Base-by-base conservation (phyloP, 1,140 invertebrate species). In the Drosophila leontia region DNA sequence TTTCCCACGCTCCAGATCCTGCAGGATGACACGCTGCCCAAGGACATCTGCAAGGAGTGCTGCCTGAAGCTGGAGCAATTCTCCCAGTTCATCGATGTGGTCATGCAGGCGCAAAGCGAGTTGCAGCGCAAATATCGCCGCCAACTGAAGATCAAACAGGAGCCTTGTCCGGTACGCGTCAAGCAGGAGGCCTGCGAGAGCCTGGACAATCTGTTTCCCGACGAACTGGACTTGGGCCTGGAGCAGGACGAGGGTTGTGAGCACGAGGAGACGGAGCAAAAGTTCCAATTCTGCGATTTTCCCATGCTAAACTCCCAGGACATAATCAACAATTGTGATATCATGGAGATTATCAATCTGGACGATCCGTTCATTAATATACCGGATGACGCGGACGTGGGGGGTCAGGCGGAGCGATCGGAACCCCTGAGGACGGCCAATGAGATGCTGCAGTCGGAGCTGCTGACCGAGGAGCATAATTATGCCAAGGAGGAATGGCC, bases 241-340 rank as follows among this genome's bases (percentile, higher is more conserved):
- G 91, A 70, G 39, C 67, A 68, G 63, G 67, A 92, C 39, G 91
- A 91, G 11, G 82, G 58, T n/a, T 80, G 82, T 39, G 78, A 80
- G 17, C 78, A 74, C 0, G 84, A 91, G 32, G 78, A 75, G n/a
- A 87, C 84, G 0, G 91, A 92, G 29, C 91, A 92, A 42, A 92
- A 92, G 65, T 92, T 82, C 37, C 78, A 80, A 35, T 92, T 92
- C 62, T 92, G 82, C 45, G 82, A 92, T 72, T 92, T 92, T 68
- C 90, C 91, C 48, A 79, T 91, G 72, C 47, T 92, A 2, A 92
- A 92, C 48, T 64, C 91, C 0, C 87, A 92, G 48, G 91, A 92
- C 50, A 92, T 92, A 3, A 92, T 92, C 3, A 92, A 92, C 45
- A 92, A 92, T 47, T 92, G 91, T 80, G 91, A 92, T 69, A 92